Conservation (phyloP, 2,888 invertebrate genomes). For the Drosophila tripunctata region DNA sequence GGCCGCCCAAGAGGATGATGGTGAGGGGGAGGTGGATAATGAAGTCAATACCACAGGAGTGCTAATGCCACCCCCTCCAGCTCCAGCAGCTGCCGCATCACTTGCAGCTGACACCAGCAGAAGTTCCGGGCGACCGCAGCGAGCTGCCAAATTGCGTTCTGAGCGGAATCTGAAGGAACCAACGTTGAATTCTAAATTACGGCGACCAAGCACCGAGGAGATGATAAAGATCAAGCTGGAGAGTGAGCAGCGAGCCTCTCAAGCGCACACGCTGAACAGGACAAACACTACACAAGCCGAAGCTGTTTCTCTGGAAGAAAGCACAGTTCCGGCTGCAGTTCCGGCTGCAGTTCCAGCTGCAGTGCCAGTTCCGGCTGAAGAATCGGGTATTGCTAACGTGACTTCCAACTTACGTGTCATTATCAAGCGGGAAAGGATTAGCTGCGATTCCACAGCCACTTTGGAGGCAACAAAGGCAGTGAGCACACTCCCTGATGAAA, state of each 20-base stretch:
- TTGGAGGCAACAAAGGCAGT: constrained; percentile 43
- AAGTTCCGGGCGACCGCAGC: constrained; percentile 75
- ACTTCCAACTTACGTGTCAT: constrained; percentile 54
- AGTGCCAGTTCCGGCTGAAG: background rate
- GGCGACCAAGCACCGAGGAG: constrained; percentile 67
- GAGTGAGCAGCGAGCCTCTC: constrained; percentile 76
- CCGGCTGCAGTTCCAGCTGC: no score
- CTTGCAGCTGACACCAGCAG: constrained; percentile 49
- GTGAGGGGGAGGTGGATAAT: constrained; percentile 29
- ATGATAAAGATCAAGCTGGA: constrained; percentile 73
- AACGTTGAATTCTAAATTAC: constrained; percentile 65
- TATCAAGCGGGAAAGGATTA: constrained; percentile 77
- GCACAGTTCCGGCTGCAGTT: background rate
- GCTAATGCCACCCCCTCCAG: constrained; percentile 75
- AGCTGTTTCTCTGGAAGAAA: background rate
- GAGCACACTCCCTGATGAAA: constrained; percentile 34
- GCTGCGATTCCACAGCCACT: constrained; percentile 25
- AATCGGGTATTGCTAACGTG: background rate
- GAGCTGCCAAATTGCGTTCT: constrained; percentile 79
- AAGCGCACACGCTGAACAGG: constrained; percentile 28
- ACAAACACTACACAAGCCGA: background rate
- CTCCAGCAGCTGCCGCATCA: constrained; percentile 53
- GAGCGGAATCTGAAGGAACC: constrained; percentile 80
- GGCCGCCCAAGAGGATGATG: constrained; percentile 43
- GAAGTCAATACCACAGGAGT: constrained; percentile 41